Evolutionary conservation across 2,797 vertebrate genomes (phyloP), one percentile per base, ranked within the genome.

Genomic region (Peromyscus aztecus): DNA sequence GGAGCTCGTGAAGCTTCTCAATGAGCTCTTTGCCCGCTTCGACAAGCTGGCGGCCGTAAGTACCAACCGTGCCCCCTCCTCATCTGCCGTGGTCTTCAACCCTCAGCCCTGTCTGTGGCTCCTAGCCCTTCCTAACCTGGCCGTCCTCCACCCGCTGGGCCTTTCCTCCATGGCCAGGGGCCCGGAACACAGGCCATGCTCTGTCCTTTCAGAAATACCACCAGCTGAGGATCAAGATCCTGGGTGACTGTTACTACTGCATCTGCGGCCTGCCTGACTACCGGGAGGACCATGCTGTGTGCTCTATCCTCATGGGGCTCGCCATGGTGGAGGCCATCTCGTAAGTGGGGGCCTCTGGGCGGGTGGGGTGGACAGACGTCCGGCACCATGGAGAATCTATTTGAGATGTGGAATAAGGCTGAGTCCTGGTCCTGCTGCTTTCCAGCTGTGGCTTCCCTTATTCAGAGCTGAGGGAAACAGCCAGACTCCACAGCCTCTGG

Each of bases 221-320:
- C 97, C 99, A 99, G 96, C 97, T 99, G 94, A 99, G 99, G 67
- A 99, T 99, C 96, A 99, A 99, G 99, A 99, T 99, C 97, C 98
- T 99, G 67, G 99, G 99, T 0, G 99, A 99, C 98, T 99, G 99
- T 91, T 99, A 99, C 97, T 99, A 99, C 98, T 99, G 99, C 96
- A 99, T 99, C 98, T 99, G 99, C 13, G 99, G 99, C 49, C 99
- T 99, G 93, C 99, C 99, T 0, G 99, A 99, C 97, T 99, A 99
- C 98, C 99, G 99, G 4, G 99, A 99, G 4, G 99, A 99, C 98
- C 99, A 99, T 0, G 99, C 99, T 0, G 99, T 98, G 69, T 99
- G 99, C 98, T 99, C 99, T 94, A 99, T 99, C 98, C 98, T 99
- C 98, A 99, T 99, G 99, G 99, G 99, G 16, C 98, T 99, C 0